Conservation (phyloP, 1,140 invertebrate genomes). For the Achatina immaculata region DNA sequence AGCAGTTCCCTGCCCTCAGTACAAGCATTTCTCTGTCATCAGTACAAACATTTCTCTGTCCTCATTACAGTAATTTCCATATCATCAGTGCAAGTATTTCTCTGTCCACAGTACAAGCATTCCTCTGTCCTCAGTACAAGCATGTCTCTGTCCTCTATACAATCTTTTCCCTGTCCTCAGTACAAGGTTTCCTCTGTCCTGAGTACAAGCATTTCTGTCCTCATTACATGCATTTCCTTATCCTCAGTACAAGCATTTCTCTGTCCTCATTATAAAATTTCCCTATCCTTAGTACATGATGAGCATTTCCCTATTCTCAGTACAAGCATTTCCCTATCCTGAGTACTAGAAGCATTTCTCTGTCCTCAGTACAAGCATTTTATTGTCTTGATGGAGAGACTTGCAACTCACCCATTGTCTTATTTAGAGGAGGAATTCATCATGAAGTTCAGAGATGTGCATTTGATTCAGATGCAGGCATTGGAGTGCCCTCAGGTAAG, state of each 20-base stretch:
- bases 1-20: no score
- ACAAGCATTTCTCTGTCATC: constrained; percentile 36
- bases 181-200: no score
- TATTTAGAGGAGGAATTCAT: constrained; percentile 79
- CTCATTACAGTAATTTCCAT: constrained; percentile 66
- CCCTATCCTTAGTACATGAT: constrained; percentile 52
- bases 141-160: no score
- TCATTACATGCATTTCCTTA: neutral
- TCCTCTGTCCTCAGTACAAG: constrained; percentile 45
- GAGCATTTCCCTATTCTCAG: constrained; percentile 62
- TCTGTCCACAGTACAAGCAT: constrained; percentile 75
- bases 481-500: constrained; percentile 65
- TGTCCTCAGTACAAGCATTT: constrained; percentile 76
- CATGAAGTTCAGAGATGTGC: constrained; percentile 77
- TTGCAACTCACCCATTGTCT: constrained; percentile 80
- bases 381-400: constrained; percentile 79
- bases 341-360: no score
- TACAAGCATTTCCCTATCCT: constrained; percentile 78
- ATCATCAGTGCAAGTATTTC: constrained; percentile 75
- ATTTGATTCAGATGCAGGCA: constrained; percentile 74
- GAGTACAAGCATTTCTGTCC: no score
- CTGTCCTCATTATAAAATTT: constrained; percentile 72
- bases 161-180: no score
- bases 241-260: constrained; percentile 76
- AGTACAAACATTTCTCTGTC: constrained; percentile 77